Base-by-base conservation (phyloP, 2,888 invertebrate genomes). In the Ferdinandea cuprea region DNA sequence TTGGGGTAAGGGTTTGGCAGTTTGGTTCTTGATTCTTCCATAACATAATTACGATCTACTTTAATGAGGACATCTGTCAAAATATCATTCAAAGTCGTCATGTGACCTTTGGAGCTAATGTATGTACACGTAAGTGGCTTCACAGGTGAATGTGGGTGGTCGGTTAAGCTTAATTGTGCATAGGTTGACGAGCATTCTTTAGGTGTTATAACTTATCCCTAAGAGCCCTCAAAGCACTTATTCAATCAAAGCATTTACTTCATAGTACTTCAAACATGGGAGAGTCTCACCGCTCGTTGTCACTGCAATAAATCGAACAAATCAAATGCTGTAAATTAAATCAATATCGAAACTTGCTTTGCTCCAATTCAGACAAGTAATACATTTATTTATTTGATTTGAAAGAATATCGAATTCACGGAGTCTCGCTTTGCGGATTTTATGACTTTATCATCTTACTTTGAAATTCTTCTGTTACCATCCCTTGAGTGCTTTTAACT, bases 241-340 rank as follows among this genome's bases (percentile, higher is more conserved):
- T 15, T n/a, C n/a, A 32, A 32, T 30, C n/a, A 15, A 52, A 32
- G 1, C 2, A 21, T 35, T 13, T 11, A 13, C n/a, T 35, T 13
- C 5, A 13, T 9, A 19, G 7, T 6, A 11, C 68, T 35, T 61
- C 15, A 59, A 37, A 37, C n/a, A n/a, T n/a, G 37, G n/a, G 15
- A 50, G 30, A 54, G 35, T 13, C 37, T 17, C 46, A 56, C 8
- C 17, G n/a, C 25, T 46, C 46, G 25, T 25, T 46, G 56, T 56
- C 37, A 35, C 37, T 25, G 11, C 15, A 19, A 17, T 30, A 28
- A 9, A 77, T 54, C 11, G 42, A 44, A 28, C 5, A 63, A 50
- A 40, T 65, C 56, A 50, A 72, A 44, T 52, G 35, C 7, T n/a
- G 44, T 28, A 50, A 59, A 78, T 78, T 78, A 17, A 72, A 72